phyloP scores from a whole-genome alignment of 2,113 vertebrate genomes.

The Cyprinodon tularosa region DNA sequence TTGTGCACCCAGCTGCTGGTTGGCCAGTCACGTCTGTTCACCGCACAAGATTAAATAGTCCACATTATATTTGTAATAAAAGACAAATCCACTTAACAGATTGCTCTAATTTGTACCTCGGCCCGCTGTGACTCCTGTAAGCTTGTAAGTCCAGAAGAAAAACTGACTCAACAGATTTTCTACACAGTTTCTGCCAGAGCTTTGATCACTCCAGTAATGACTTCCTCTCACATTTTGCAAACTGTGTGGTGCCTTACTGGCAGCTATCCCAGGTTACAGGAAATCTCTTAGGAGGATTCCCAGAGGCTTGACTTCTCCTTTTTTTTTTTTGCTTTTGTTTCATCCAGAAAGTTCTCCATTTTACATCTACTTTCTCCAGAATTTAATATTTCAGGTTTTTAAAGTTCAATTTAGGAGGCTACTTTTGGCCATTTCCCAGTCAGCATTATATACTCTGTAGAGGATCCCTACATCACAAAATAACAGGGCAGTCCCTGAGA shows the following conservation, averaged over 20 bases:
- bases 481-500: constrained; percentile 51
- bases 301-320: constrained; percentile 1
- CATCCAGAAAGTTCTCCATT: neutral
- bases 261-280: constrained; percentile 24
- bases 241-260: constrained; percentile 64
- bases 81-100: neutral
- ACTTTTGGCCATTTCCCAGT: neutral
- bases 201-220: constrained; percentile 81
- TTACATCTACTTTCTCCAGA: neutral
- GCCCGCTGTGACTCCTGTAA: constrained; percentile 24
- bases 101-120: constrained; percentile 2
- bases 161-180: constrained; percentile 59
- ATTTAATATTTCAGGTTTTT: neutral
- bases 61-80: neutral
- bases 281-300: constrained; percentile 40
- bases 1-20: neutral
- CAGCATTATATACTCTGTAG: neutral
- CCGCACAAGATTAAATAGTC: too few relatives aligned
- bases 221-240: constrained; percentile 77
- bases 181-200: constrained; percentile 55
- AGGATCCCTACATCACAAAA: constrained; percentile 45
- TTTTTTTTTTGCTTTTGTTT: neutral
- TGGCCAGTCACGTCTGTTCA: neutral
- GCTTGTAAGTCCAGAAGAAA: constrained; percentile 47
- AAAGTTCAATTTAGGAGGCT: neutral